Conservation (phyloP, 2,888 invertebrate species). For the Synanthedon formicaeformis region DNA sequence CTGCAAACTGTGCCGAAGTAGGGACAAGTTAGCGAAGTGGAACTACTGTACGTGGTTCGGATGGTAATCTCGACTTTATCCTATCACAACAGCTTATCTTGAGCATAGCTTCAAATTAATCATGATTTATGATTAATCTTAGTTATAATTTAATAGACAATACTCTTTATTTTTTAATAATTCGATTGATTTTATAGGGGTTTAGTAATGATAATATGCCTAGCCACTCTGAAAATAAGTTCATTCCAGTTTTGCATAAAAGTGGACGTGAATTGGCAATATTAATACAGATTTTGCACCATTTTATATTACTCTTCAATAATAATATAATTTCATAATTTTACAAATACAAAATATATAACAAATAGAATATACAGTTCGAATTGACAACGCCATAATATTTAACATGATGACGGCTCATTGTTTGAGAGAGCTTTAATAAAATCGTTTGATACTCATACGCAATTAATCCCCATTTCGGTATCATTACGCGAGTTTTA, state of each 20-base stretch:
- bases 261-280: no score
- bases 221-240: no score
- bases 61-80: slow-evolving; percentile 12
- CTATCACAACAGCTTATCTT: neutral
- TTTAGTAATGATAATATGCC: no score
- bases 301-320: no score
- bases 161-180: no score
- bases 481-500: slow-evolving; percentile 8
- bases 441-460: slow-evolving; percentile 15
- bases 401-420: slow-evolving; percentile 6
- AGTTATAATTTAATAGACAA: no score
- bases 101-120: neutral
- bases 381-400: slow-evolving; percentile 16
- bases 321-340: no score
- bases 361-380: slow-evolving; percentile 10
- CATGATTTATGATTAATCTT: no score
- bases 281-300: no score
- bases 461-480: slow-evolving; percentile 17
- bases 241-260: no score
- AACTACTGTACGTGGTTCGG: slow-evolving; percentile 22
- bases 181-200: no score
- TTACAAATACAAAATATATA: no score
- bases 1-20: slow-evolving; percentile 22
- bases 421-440: slow-evolving; percentile 1
- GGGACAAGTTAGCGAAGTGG: slow-evolving; percentile 21